A percentile compares a stretch with the other conserved stretches of the same genome.
These are phyloP conservation scores for Hylyphantes graminicola DNA, from an alignment of 1,140 invertebrate species.

Conservation along the genomic window DNA sequence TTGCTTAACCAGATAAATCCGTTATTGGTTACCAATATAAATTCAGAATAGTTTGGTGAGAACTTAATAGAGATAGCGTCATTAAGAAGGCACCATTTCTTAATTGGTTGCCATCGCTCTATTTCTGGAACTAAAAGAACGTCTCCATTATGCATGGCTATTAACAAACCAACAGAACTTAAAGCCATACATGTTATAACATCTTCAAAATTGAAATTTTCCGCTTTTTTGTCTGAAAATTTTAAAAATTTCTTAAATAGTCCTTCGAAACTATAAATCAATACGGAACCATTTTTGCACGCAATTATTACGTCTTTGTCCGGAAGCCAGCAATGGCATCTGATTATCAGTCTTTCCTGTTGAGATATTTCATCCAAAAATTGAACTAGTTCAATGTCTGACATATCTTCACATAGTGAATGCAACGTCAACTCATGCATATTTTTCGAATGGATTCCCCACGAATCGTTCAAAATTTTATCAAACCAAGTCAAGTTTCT, in stretches of 20 bases:
- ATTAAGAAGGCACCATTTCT: not conserved
- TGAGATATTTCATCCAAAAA: conserved; percentile 23
- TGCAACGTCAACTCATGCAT: not conserved
- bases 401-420: not conserved
- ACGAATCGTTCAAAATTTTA: not conserved
- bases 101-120: not conserved
- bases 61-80: not conserved
- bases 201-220: not conserved
- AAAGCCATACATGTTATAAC: not conserved
- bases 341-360: not conserved
- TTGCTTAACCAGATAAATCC: not conserved
- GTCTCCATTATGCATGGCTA: conserved; percentile 18
- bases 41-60: conserved; percentile 8
- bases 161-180: conserved; percentile 6
- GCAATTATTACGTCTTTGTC: conserved; percentile 15
- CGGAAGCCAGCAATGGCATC: conserved; percentile 16
- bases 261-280: not conserved
- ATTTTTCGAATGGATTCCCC: conserved; percentile 32
- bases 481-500: conserved; percentile 5
- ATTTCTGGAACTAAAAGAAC: not conserved
- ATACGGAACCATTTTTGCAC: not conserved
- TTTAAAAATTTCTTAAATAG: not conserved
- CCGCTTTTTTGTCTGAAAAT: not conserved
- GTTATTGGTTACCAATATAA: not conserved
- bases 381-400: not conserved